A percentile compares a stretch with the other conserved stretches of the same genome.
These are phyloP conservation scores for Garra rufa DNA, from an alignment of 2,113 vertebrate genomes.

Conservation along the genomic window DNA sequence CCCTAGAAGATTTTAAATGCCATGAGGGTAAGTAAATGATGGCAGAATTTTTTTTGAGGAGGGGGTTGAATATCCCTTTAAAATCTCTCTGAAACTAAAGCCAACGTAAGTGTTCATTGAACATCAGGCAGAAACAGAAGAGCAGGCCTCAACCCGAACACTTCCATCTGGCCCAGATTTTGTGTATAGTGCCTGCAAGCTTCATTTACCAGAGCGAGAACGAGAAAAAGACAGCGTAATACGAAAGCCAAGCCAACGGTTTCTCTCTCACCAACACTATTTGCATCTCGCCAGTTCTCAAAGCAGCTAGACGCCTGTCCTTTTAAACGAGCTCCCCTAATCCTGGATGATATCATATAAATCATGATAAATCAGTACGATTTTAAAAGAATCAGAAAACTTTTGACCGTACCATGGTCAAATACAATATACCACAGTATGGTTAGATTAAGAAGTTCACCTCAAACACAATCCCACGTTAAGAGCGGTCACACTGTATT, in stretches of 20 bases:
- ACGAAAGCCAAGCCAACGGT: constrained; percentile 8
- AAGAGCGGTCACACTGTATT: constrained; percentile 25
- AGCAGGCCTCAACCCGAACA: constrained; percentile 41
- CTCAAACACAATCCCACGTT: constrained; percentile 43
- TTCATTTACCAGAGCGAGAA: constrained; percentile 7
- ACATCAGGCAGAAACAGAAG: constrained; percentile 25
- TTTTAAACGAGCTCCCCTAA: constrained; percentile 22
- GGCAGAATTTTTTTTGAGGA: neutral
- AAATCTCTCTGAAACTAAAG: constrained; percentile 23
- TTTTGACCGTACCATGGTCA: neutral
- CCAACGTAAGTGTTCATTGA: constrained; percentile 19
- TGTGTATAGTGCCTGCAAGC: neutral
- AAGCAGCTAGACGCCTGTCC: neutral
- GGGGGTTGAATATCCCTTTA: constrained; percentile 3
- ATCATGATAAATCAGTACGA: constrained; percentile 31
- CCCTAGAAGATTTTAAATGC: neutral
- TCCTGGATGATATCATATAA: constrained; percentile 35
- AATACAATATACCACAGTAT: constrained; percentile 33
- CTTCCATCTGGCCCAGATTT: neutral
- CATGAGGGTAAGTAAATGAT: neutral
- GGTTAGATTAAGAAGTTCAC: constrained; percentile 47
- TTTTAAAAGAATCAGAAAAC: constrained; percentile 30
- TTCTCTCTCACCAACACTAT: neutral
- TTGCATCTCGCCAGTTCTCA: constrained; percentile 17
- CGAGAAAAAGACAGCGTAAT: constrained; percentile 20